Evolutionary conservation across 92 coral and sea anemone genomes (phyloP).

Genomic region (Umimayanthus kanabou): DNA sequence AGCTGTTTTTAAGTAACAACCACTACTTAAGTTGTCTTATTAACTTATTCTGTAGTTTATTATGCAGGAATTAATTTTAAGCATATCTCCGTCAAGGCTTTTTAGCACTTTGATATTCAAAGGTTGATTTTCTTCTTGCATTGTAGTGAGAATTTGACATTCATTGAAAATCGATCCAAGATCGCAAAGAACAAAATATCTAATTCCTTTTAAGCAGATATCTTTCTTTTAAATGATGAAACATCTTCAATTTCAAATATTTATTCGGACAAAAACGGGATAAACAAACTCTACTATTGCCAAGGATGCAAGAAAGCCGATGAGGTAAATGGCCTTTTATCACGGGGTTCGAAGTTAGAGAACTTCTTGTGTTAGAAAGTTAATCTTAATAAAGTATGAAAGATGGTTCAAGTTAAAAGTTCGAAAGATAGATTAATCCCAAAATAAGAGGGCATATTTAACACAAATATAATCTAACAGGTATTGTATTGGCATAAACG

Average conservation of each 20-base stretch:
- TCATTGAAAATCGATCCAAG: not conserved
- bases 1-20: not conserved
- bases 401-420: not conserved
- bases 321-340: not conserved
- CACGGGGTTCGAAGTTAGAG: not conserved
- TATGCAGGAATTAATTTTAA: not conserved
- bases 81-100: not conserved
- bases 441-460: not conserved
- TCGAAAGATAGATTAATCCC: not conserved
- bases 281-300: not conserved
- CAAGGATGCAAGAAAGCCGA: not conserved
- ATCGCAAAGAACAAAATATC: too few relatives aligned
- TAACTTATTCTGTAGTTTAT: too few relatives aligned
- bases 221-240: not conserved
- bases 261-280: not conserved
- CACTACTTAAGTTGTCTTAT: not conserved
- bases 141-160: not conserved
- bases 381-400: not conserved
- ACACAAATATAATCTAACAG: slow-evolving; percentile 20
- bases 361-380: not conserved
- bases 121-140: not conserved
- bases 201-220: not conserved
- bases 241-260: too few relatives aligned
- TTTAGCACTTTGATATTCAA: not conserved
- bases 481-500: not conserved